Conservation (phyloP, 2,113 vertebrate genomes). For the Oxyura jamaicensis region DNA sequence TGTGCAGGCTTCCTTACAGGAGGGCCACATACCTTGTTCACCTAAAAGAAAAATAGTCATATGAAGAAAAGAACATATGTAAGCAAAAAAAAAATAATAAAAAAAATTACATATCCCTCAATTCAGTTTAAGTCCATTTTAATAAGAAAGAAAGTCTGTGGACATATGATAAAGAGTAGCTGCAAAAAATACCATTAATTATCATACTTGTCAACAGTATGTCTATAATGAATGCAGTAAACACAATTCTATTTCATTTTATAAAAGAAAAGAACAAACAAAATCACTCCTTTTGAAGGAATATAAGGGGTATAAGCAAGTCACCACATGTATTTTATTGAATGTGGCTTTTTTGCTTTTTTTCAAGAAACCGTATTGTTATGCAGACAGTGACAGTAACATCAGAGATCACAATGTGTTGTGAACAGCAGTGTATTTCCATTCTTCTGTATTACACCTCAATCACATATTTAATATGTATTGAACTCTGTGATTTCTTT, state of each 20-base stretch:
- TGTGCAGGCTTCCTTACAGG: conserved; percentile 72
- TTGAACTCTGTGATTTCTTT: conserved; percentile 5
- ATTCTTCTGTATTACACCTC: neutral
- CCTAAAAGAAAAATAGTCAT: conserved; percentile 67
- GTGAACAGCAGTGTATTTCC: neutral
- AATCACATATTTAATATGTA: neutral
- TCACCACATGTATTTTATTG: neutral
- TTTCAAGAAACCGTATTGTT: neutral
- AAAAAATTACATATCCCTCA: neutral
- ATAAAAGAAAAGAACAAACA: neutral
- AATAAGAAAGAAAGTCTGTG: neutral
- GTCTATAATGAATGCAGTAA: neutral
- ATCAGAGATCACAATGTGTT: neutral
- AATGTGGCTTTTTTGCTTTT: neutral
- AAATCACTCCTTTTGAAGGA: neutral
- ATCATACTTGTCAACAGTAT: neutral
- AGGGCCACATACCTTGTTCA: conserved; percentile 83
- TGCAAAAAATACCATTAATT: neutral
- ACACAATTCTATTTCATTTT: neutral
- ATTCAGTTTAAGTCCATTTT: neutral
- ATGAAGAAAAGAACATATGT: neutral
- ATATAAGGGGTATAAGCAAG: neutral
- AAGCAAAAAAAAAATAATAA: neutral
- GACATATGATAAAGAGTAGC: neutral
- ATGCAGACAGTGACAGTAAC: neutral